A percentile compares a stretch with the other conserved stretches of the same genome.
Conservation (phyloP, 2,797 vertebrate species). For the Echeneis naucrates region DNA sequence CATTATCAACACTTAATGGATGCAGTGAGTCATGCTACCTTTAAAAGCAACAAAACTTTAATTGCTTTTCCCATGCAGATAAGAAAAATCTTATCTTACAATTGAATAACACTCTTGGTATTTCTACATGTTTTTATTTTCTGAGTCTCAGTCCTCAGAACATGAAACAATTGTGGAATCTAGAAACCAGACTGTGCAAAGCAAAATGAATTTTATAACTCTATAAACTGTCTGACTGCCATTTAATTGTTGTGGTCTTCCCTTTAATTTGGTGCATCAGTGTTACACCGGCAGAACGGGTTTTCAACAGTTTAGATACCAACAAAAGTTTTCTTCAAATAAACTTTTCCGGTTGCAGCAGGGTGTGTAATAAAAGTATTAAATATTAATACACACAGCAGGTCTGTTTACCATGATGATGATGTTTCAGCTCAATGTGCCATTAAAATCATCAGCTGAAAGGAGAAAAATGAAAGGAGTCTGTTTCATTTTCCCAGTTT, state of each 20-base stretch:
- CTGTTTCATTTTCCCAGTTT: background rate
- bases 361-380: slow-evolving; percentile 37
- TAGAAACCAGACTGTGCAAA: slow-evolving; percentile 48
- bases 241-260: slow-evolving; percentile 63
- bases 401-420: background rate
- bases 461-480: background rate
- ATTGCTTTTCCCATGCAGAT: background rate
- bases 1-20: background rate
- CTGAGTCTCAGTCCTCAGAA: slow-evolving; percentile 10
- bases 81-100: background rate
- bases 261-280: slow-evolving; percentile 58
- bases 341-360: slow-evolving; percentile 60
- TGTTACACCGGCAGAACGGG: slow-evolving; percentile 52
- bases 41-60: background rate
- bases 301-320: slow-evolving; percentile 78
- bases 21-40: background rate
- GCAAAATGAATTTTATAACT: slow-evolving; percentile 67
- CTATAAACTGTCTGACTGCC: slow-evolving; percentile 62
- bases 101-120: background rate
- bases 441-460: background rate
- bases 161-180: slow-evolving; percentile 35
- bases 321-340: slow-evolving; percentile 74
- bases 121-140: background rate
- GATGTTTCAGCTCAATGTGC: slow-evolving; percentile 17
- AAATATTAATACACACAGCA: slow-evolving; percentile 20